Evolutionary conservation across 2,797 vertebrate genomes (phyloP), one percentile per base, ranked within the genome.

Genomic region (Alca torda): DNA sequence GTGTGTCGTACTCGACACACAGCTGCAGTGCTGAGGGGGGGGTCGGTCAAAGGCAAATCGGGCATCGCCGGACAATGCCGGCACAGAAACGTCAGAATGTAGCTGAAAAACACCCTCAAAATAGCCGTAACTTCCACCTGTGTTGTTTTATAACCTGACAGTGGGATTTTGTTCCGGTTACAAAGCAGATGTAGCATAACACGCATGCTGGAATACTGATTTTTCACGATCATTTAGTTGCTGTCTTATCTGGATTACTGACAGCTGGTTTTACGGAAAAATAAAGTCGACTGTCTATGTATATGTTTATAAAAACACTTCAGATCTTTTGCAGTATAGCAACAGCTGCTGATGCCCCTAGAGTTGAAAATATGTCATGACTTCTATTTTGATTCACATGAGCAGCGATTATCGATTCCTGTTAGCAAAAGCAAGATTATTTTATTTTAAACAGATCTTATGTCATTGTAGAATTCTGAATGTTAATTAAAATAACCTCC

Each of bases 301-400:
- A 43, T 68, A 48, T 95, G 79, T 91, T 96, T 79, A 37, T 96
- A 76, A 46, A 65, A 65, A 37, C 74, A 93, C 72, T 91, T 94
- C 43, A 70, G 91, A 73, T 84, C 69, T 68, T 84, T 69, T 64
- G 79, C 93, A 16, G 57, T 80, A 35, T 93, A 88, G 93, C 87
- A 96, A 95, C 95, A 97, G 88, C 82, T 96, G 63, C 92, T 94
- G 84, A 37, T 89, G 89, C 91, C 84, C 88, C 90, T 95, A 93
- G 89, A 95, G 95, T 90, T 93, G 83, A 84, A 87, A 92, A 57
- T 43, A 72, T 74, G 93, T 84, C 54, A 91, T 95, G 77, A 48
- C 84, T 96, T 92, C 78, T 87, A 26, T 95, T 96, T 85, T 92
- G 73, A 84, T 95, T 31, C 54, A 25, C 68, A 56, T 4, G 54